Evolutionary conservation across 2,888 invertebrate species (phyloP).

Genomic region (Linnaemya tessellans): DNA sequence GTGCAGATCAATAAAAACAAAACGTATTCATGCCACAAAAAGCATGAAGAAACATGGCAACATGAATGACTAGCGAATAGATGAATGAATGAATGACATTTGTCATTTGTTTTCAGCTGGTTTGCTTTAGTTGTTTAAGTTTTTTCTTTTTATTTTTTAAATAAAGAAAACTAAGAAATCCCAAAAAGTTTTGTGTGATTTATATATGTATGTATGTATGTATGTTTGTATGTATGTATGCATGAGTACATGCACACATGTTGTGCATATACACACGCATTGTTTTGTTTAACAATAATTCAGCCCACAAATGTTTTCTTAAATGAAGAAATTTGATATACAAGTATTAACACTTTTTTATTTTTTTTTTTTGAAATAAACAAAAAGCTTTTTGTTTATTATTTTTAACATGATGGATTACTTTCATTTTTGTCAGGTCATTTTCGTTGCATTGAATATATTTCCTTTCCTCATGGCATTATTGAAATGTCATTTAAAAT

Average conservation of each 20-base stretch:
- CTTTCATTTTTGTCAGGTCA: neutral
- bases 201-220: neutral
- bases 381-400: neutral
- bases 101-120: slow-evolving; percentile 36
- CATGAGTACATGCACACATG: too few species aligned
- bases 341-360: slow-evolving; percentile 44
- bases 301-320: slow-evolving; percentile 37
- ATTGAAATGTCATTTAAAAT: neutral
- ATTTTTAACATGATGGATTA: slow-evolving; percentile 46
- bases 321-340: slow-evolving; percentile 35
- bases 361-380: neutral
- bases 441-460: slow-evolving; percentile 11
- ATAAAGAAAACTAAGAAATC: slow-evolving; percentile 6
- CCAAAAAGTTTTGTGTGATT: slow-evolving; percentile 22
- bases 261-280: slow-evolving; percentile 12
- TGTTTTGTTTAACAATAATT: neutral
- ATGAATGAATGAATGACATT: slow-evolving; percentile 57
- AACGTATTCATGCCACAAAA: neutral
- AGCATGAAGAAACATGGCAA: slow-evolving; percentile 7
- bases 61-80: slow-evolving; percentile 24
- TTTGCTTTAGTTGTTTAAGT: slow-evolving; percentile 4
- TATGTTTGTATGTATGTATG: too few species aligned
- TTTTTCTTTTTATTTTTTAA: neutral
- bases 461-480: slow-evolving; percentile 6
- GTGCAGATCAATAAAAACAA: slow-evolving; percentile 1